These are phyloP conservation scores for Vesta saturnalis DNA, from an alignment of 2,888 invertebrate genomes.

Conservation along the genomic window DNA sequence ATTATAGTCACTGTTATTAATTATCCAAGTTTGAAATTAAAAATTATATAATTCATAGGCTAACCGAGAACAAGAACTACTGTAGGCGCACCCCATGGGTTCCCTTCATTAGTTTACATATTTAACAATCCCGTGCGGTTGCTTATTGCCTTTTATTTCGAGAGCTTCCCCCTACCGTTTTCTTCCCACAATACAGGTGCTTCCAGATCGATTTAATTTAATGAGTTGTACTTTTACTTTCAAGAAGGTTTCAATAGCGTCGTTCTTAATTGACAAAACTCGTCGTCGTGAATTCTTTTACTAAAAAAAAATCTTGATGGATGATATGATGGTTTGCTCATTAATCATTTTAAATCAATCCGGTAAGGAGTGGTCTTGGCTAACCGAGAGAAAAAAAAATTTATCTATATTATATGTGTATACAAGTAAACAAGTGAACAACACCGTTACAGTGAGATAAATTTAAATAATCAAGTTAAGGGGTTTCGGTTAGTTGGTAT, in stretches of 20 bases:
- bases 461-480: conserved; percentile 37
- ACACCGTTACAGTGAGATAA: conserved; percentile 32
- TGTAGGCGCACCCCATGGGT: conserved; percentile 53
- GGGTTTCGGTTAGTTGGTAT: conserved; percentile 16
- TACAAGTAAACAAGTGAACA: conserved; percentile 35
- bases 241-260: conserved; percentile 15
- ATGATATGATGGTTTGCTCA: conserved; percentile 55
- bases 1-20: conserved; percentile 7
- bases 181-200: conserved; percentile 44
- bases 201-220: conserved; percentile 53
- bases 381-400: conserved; percentile 28
- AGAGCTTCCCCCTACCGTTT: conserved; percentile 53
- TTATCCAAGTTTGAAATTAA: neutral
- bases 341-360: conserved; percentile 60
- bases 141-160: conserved; percentile 52
- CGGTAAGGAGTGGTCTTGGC: conserved; percentile 51
- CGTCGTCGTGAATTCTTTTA: conserved; percentile 53
- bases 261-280: neutral
- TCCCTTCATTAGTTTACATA: conserved; percentile 57
- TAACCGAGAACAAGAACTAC: conserved; percentile 54
- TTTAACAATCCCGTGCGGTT: conserved; percentile 52
- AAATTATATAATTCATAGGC: neutral
- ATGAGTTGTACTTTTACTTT: conserved; percentile 45
- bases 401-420: conserved; percentile 35
- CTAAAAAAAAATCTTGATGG: conserved; percentile 57